A percentile compares a stretch with the other conserved stretches of the same genome.
Conservation (phyloP, 2,888 invertebrate species). For the Tetropium fuscum region DNA sequence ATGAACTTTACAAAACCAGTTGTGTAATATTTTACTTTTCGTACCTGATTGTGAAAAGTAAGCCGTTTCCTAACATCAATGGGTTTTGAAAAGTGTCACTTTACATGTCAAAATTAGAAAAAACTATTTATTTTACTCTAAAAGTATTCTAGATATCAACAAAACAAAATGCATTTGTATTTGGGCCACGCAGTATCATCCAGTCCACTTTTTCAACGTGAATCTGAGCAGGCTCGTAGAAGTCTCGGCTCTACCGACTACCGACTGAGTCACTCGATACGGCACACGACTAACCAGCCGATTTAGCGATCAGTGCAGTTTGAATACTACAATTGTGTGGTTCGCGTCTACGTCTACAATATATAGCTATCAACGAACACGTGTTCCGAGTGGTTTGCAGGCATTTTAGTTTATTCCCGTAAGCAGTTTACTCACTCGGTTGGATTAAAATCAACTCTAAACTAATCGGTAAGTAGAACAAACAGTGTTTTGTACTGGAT, state of each 20-base stretch:
- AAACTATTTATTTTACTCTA: too few relatives aligned
- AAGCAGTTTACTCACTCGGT: background rate
- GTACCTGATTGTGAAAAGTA: too few relatives aligned
- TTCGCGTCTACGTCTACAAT: too few relatives aligned
- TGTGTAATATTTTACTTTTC: too few relatives aligned
- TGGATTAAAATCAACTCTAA: background rate
- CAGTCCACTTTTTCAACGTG: slow-evolving; percentile 3
- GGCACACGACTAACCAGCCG: background rate
- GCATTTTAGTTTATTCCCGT: slow-evolving; percentile 3
- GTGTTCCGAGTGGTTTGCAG: slow-evolving; percentile 8
- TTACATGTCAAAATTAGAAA: too few relatives aligned
- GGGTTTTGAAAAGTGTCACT: too few relatives aligned
- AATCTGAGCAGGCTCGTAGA: slow-evolving; percentile 5
- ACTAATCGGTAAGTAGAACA: slow-evolving; percentile 6
- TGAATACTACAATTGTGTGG: background rate
- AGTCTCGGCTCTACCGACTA: slow-evolving; percentile 12
- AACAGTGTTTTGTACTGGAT: too few relatives aligned
- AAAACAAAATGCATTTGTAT: background rate
- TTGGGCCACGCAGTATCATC: slow-evolving; percentile 1
- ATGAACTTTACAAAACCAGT: too few relatives aligned
- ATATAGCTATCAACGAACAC: slow-evolving; percentile 12
- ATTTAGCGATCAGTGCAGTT: background rate
- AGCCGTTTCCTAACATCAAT: too few relatives aligned
- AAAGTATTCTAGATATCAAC: too few relatives aligned
- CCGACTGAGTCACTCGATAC: slow-evolving; percentile 8